Base-by-base conservation (phyloP, 2,888 invertebrate species). In the Tipula vernalis region DNA sequence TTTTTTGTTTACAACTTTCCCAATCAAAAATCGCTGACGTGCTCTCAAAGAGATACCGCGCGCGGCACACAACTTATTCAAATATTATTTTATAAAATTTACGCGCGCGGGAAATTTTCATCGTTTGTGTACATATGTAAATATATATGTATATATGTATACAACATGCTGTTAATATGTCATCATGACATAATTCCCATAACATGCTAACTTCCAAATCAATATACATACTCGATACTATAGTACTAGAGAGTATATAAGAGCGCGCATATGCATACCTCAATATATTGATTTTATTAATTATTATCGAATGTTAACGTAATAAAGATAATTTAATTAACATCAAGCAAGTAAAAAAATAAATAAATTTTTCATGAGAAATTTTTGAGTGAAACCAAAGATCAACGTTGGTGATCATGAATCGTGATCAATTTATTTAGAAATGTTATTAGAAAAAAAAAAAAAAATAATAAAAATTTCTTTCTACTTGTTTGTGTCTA, bases 111-210 rank as follows among this genome's bases (percentile, higher is more conserved):
- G 28, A 71, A 28, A 28, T 18, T 57, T 57, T 57, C 57, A 57
- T 28, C 71, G 51, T 57, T 57, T 15, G 51, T 57, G 28, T 28
- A 28, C 28, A 57, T 57, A 12, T 71, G 28, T 71, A 57, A 15
- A n/a, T 57, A 44, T 44, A 44, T 44, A 15, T 15, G 39, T 39
- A 39, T 39, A 39, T 39, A 39, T 39, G 6, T 5, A 39, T 39
- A 3, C 3, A 39, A 39, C 3, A 39, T 39, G 1, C 39, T 39
- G 51, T 10, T 71, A 71, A 71, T 71, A 10, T 71, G 71, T 71
- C 71, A 71, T 71, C 71, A 71, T 71, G 71, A 71, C 71, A 71
- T 71, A 71, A 71, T 71, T 71, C 71, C 71, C 71, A 71, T 71
- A 71, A 71, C 71, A 71, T 71, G 71, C 71, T 71, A 71, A 71